These are phyloP conservation scores for Elephas maximus DNA, from an alignment of 2,113 vertebrate genomes.

Conservation along the genomic window DNA sequence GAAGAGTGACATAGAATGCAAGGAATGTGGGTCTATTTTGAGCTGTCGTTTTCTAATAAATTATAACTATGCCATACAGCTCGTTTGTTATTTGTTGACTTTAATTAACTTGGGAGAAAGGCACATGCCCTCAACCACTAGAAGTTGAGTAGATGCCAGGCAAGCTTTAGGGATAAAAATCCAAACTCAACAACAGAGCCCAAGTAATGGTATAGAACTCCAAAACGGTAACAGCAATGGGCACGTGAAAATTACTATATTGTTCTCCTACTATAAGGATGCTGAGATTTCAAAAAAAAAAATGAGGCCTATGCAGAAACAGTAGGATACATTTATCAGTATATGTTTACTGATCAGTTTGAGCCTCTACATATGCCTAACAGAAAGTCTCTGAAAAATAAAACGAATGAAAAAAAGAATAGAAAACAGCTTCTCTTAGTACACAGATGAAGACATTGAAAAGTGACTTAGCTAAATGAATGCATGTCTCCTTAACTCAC, in stretches of 20 bases:
- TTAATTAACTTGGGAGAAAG: slow-evolving; percentile 41
- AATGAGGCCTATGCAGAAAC: background rate
- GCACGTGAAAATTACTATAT: background rate
- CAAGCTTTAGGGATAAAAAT: slow-evolving; percentile 10
- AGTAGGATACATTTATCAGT: background rate
- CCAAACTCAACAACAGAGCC: background rate
- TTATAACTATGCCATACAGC: background rate
- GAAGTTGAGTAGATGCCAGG: background rate
- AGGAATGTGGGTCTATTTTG: background rate
- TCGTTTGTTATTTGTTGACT: slow-evolving; percentile 13
- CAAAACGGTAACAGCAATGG: background rate
- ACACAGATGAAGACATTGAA: background rate
- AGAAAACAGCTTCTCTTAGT: background rate
- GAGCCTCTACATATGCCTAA: background rate
- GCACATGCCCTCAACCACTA: background rate
- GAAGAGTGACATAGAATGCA: background rate
- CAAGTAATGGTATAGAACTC: background rate
- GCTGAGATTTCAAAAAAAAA: background rate
- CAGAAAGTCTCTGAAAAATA: background rate
- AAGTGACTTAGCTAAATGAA: background rate
- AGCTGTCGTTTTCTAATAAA: slow-evolving; percentile 5
- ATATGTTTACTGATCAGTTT: background rate
- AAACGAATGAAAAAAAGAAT: background rate
- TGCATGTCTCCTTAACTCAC: background rate
- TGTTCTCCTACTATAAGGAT: background rate